A percentile compares a stretch with the other conserved stretches of the same genome.
Evolutionary conservation across 2,888 invertebrate species (phyloP).

Genomic region (Sthenelais limicola): DNA sequence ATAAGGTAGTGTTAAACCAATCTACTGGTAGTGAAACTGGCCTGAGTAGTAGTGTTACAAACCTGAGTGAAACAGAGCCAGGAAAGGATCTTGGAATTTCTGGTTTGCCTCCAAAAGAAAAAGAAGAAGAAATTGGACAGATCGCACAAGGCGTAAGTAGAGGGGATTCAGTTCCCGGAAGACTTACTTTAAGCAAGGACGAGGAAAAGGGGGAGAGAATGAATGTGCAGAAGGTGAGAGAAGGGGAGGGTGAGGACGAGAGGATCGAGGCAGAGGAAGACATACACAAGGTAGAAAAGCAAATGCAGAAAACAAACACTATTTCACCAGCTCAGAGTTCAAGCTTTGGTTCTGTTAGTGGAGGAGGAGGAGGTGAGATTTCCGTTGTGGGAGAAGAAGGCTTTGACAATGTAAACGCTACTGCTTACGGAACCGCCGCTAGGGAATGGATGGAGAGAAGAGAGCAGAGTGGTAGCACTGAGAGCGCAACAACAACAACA

Average conservation of each 20-base stretch:
- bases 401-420: conserved; percentile 13
- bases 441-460: conserved; percentile 10
- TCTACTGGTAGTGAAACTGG: too few relatives aligned
- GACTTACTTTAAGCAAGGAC: too few relatives aligned
- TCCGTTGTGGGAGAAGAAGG: conserved; percentile 10
- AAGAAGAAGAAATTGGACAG: too few relatives aligned
- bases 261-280: conserved; percentile 11
- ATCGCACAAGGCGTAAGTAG: too few relatives aligned
- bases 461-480: background rate
- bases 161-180: too few relatives aligned
- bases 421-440: conserved; percentile 25
- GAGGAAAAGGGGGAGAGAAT: background rate
- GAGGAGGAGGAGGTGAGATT: background rate
- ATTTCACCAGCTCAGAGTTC: too few relatives aligned
- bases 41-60: too few relatives aligned
- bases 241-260: conserved; percentile 4
- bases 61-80: too few relatives aligned
- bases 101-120: too few relatives aligned
- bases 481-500: too few relatives aligned
- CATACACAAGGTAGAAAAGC: background rate
- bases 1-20: too few relatives aligned
- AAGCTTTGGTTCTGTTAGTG: background rate
- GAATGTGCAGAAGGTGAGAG: background rate
- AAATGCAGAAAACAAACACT: background rate
- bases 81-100: too few relatives aligned